Conservation (phyloP, 2,888 invertebrate genomes). For the Apocheima hispidaria region DNA sequence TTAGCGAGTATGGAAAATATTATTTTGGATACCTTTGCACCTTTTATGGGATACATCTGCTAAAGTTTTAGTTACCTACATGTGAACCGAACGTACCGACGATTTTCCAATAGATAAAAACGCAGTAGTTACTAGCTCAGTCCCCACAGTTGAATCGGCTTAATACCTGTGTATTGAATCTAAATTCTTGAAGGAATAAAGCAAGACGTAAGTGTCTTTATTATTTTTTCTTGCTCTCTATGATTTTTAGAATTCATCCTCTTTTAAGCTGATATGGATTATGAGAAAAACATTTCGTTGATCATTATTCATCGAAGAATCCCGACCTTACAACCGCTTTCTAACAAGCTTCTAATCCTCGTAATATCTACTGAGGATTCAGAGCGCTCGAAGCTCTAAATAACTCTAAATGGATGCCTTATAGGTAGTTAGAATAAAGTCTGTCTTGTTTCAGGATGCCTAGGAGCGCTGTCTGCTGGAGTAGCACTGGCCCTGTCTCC, state of each 20-base stretch:
- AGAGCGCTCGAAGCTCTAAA: not conserved
- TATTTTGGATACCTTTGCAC: conserved; percentile 19
- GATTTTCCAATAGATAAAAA: not conserved
- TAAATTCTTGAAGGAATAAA: too few species aligned
- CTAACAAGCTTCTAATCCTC: not conserved
- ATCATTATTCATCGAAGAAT: not conserved
- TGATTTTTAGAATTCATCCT: too few species aligned
- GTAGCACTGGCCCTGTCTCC: conserved; percentile 93
- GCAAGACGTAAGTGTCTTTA: too few species aligned
- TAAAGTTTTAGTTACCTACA: not conserved
- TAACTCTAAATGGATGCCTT: not conserved
- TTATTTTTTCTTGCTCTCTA: too few species aligned
- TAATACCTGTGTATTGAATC: too few species aligned
- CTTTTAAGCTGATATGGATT: too few species aligned
- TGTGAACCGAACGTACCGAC: too few species aligned
- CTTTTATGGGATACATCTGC: conserved; percentile 13
- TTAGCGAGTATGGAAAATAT: conserved; percentile 33
- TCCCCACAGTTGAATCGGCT: too few species aligned
- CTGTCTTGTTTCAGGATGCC: conserved; percentile 89
- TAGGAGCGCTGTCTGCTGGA: conserved; percentile 92
- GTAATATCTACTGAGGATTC: not conserved
- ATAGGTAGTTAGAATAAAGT: not conserved
- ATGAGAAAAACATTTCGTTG: too few species aligned
- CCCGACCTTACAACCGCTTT: not conserved
- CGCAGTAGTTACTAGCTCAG: too few species aligned